These are phyloP conservation scores for Tipula lateralis DNA, from an alignment of 2,888 invertebrate species.

Conservation along the genomic window DNA sequence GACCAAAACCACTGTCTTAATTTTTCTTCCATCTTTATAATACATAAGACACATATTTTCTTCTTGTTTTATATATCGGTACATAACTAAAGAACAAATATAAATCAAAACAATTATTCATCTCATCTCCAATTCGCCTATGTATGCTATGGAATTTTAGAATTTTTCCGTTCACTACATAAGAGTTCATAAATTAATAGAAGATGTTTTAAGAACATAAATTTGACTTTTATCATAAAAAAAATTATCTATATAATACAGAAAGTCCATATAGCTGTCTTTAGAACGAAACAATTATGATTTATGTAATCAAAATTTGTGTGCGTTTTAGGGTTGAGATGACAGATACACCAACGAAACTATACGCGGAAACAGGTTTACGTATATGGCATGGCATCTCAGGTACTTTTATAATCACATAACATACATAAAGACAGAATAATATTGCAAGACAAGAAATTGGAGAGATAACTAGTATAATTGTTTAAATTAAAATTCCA, in stretches of 20 bases:
- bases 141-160: background rate
- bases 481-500: background rate
- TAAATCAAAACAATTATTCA: constrained; percentile 3
- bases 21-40: background rate
- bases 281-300: background rate
- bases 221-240: background rate
- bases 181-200: background rate
- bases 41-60: background rate
- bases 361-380: background rate
- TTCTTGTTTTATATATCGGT: background rate
- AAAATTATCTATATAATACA: background rate
- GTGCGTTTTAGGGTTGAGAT: background rate
- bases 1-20: background rate
- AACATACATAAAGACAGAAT: background rate
- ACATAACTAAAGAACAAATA: background rate
- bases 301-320: background rate
- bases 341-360: background rate
- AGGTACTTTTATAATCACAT: background rate
- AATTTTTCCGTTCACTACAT: background rate
- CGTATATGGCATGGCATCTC: background rate
- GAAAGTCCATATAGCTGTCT: background rate
- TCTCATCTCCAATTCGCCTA: background rate
- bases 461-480: background rate
- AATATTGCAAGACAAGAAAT: background rate
- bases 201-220: background rate